phyloP scores from a whole-genome alignment of 1,140 invertebrate genomes.

The Zaprionus inermis region DNA sequence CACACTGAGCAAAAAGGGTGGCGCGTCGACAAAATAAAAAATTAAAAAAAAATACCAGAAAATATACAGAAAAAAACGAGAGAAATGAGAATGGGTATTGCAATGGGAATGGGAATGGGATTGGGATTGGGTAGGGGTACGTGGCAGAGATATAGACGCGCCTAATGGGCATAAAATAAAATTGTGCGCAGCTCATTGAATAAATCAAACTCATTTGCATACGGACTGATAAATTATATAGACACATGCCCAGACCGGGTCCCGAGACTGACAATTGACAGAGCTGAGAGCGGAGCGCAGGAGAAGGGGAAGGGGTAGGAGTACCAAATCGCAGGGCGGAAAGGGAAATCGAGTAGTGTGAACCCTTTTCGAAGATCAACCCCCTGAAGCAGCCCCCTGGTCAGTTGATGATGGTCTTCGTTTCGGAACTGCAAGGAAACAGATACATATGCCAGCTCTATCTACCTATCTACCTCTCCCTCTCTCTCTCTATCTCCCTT shows the following conservation, averaged over 20 bases:
- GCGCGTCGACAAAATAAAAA: background rate
- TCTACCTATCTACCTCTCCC: background rate
- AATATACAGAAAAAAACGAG: conserved; percentile 11
- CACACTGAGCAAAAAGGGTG: background rate
- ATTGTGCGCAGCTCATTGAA: conserved; percentile 81
- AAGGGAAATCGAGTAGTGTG: background rate
- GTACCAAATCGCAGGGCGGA: no score
- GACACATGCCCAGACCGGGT: conserved; percentile 37
- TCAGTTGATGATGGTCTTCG: conserved; percentile 15
- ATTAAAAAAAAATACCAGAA: conserved; percentile 1
- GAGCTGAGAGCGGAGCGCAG: conserved; percentile 35
- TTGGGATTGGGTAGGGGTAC: no score
- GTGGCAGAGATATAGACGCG: conserved; percentile 22
- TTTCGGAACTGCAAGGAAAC: background rate
- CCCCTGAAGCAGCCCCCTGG: background rate
- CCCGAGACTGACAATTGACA: conserved; percentile 69
- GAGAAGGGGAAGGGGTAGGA: background rate
- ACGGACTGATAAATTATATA: conserved; percentile 80
- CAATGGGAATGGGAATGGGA: background rate
- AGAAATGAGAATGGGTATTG: background rate
- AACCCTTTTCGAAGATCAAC: conserved; percentile 23
- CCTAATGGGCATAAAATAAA: conserved; percentile 53
- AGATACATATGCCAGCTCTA: background rate
- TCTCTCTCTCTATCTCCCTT: background rate
- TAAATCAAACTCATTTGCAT: conserved; percentile 83